A percentile compares a stretch with the other conserved stretches of the same genome.
Evolutionary conservation across 1,140 invertebrate genomes (phyloP).

Genomic region (Atta colombica): DNA sequence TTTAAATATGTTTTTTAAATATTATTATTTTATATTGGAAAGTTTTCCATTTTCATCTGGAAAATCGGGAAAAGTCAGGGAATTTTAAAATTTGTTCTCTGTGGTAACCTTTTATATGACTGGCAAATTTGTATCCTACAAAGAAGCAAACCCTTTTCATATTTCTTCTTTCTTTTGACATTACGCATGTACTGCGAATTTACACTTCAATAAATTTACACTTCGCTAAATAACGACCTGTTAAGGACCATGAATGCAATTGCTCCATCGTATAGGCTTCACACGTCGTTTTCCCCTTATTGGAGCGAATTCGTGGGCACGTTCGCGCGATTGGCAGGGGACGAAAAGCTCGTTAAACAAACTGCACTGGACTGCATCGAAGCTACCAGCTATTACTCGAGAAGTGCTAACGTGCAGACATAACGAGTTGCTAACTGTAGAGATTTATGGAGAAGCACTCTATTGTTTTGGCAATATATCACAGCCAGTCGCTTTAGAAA

Average conservation of each 20-base stretch:
- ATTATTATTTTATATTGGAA: no score
- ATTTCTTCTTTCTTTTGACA: neutral
- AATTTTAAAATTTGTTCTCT: no score
- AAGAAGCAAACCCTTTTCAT: neutral
- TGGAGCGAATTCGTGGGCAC: constrained; percentile 38
- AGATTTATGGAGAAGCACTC: constrained; percentile 28
- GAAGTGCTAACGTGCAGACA: constrained; percentile 26
- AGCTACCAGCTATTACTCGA: constrained; percentile 3
- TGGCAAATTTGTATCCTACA: neutral
- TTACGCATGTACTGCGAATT: constrained; percentile 34
- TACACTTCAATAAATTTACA: constrained; percentile 42
- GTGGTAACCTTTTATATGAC: neutral
- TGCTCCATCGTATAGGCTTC: constrained; percentile 19
- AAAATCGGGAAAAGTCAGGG: no score
- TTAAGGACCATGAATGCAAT: constrained; percentile 32
- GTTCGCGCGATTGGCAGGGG: constrained; percentile 37
- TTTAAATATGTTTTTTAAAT: no score
- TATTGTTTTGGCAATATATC: constrained; percentile 20
- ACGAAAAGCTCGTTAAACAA: constrained; percentile 61
- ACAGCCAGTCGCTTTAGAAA: neutral
- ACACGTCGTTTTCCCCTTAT: constrained; percentile 4
- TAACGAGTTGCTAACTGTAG: constrained; percentile 38
- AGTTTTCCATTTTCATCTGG: no score
- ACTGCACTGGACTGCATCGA: constrained; percentile 33
- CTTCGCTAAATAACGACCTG: constrained; percentile 29